phyloP scores from a whole-genome alignment of 2,888 invertebrate genomes.

The Parnassius mnemosyne region DNA sequence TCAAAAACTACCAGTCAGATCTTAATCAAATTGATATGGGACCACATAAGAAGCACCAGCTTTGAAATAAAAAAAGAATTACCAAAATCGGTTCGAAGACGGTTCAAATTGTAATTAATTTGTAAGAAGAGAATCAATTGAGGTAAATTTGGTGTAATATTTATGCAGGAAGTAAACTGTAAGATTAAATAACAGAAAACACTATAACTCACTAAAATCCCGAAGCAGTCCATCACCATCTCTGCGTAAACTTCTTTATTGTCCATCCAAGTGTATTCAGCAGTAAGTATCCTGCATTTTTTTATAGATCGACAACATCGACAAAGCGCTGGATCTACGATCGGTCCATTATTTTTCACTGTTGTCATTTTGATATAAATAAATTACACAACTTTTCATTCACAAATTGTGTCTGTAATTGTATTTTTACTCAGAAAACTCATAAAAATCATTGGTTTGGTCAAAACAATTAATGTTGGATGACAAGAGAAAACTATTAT shows the following conservation, averaged over 20 bases:
- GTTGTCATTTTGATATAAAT: conserved; percentile 49
- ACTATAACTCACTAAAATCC: conserved; percentile 57
- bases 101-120: no score
- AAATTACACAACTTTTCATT: conserved; percentile 14
- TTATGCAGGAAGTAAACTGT: no score
- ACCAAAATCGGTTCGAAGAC: no score
- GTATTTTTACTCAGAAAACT: conserved; percentile 12
- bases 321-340: conserved; percentile 71
- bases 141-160: no score
- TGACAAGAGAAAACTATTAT: no score
- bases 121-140: no score
- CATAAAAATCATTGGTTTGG: conserved; percentile 5
- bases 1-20: no score
- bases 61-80: no score
- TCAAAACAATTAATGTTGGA: conserved; percentile 11
- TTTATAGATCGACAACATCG: conserved; percentile 71
- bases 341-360: conserved; percentile 61
- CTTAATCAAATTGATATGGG: no score
- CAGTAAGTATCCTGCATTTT: conserved; percentile 69
- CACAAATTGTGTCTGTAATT: conserved; percentile 13
- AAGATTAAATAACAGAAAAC: no score
- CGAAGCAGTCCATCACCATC: conserved; percentile 75
- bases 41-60: no score
- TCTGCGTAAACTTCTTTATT: conserved; percentile 69
- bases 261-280: conserved; percentile 71